Base-by-base conservation (phyloP, 2,113 vertebrate genomes). In the Panurus biarmicus region DNA sequence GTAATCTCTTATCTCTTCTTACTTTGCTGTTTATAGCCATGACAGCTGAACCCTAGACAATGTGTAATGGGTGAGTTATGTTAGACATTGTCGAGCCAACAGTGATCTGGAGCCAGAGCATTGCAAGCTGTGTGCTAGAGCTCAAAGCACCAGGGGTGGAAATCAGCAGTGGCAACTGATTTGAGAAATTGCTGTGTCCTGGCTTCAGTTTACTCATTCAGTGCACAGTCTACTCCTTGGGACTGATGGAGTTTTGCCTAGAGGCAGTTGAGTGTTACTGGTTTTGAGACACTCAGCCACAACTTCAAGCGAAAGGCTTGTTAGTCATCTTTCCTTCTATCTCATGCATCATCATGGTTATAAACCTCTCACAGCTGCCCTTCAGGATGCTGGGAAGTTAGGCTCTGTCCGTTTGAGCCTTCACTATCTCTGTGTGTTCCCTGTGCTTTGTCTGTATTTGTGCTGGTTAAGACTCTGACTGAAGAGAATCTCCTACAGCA, bases 11-110 rank as follows among this genome's bases (percentile, higher is more conserved):
- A 92, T 92, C 86, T 95, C 5, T 4, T 85, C 65, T 95, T 94
- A 82, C 72, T 89, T 86, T 77, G 38, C 64, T 80, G 86, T 89
- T 93, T 79, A 84, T 85, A 95, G 74, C 66, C 74, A 61, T 44
- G 93, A 93, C 78, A 93, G 87, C 74, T 13, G 10, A 90, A 72
- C 40, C 35, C 69, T 56, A 94, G 87, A 91, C 94, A 83, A 92
- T 75, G 77, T 93, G 93, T 95, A 96, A 96, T 95, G 87, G 67
- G 54, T 95, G 91, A 96, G 93, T 95, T 96, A 94, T 95, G 91
- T 75, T 84, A 65, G 51, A 73, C 3, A 2, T 24, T 2, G 12
- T 70, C 0, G 12, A 81, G 83, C 93, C 94, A 94, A 71, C 21
- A 66, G 4, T 48, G 69, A 78, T 83, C 45, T 76, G 85, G 69